phyloP scores from a whole-genome alignment of 2,888 invertebrate genomes.

The Blomia tropicalis region DNA sequence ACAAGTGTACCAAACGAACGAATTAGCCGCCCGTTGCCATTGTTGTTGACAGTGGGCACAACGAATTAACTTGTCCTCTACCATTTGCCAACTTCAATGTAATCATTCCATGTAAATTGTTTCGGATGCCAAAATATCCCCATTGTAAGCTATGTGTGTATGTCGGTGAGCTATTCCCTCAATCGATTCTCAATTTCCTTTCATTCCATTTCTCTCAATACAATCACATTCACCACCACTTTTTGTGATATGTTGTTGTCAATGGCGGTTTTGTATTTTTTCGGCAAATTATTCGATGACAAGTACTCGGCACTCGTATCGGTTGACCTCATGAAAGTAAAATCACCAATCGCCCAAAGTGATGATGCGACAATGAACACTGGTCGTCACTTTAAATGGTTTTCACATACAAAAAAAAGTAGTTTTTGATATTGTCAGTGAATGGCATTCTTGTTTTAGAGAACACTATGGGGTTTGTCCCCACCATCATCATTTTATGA shows the following conservation, averaged over 20 bases:
- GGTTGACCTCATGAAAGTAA: background rate
- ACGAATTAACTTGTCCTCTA: conserved; percentile 1
- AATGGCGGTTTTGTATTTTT: background rate
- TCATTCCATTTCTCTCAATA: background rate
- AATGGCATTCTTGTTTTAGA: too few relatives aligned
- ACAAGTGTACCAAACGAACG: background rate
- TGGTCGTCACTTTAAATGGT: too few relatives aligned
- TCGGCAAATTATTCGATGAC: background rate
- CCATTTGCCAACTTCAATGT: background rate
- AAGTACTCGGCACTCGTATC: background rate
- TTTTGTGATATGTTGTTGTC: background rate
- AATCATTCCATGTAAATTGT: conserved; percentile 2
- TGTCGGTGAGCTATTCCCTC: too few relatives aligned
- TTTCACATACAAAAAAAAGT: too few relatives aligned
- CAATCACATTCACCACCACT: background rate
- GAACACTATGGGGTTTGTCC: too few relatives aligned
- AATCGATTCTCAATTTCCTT: background rate
- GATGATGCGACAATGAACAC: too few relatives aligned
- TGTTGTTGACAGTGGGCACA: conserved; percentile 2
- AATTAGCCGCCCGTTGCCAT: background rate
- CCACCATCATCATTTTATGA: too few relatives aligned
- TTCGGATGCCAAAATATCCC: too few relatives aligned
- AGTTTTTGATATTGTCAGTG: too few relatives aligned
- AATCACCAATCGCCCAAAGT: too few relatives aligned
- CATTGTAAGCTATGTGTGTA: too few relatives aligned